Conservation (phyloP, 2,113 vertebrate species). For the Xenopus laevis region DNA sequence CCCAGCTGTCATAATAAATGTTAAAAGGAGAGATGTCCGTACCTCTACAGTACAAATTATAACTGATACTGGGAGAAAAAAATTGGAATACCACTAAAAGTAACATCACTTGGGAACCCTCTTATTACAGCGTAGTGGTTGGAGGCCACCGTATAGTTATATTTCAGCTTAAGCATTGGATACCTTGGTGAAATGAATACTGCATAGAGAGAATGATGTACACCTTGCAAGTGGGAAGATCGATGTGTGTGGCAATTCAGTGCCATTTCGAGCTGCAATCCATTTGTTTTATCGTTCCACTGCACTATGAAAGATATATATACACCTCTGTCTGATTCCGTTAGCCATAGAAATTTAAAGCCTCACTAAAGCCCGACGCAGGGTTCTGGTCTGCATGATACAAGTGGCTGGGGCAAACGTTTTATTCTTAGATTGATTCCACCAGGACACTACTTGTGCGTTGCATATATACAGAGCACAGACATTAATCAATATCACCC, state of each 20-base stretch:
- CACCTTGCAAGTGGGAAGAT: conserved; percentile 41
- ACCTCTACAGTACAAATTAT: too few relatives aligned
- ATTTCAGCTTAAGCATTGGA: not conserved
- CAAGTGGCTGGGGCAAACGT: conserved; percentile 38
- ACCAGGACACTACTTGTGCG: conserved; percentile 42
- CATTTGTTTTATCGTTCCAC: conserved; percentile 27
- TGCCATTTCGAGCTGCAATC: conserved; percentile 12
- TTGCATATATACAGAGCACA: conserved; percentile 37
- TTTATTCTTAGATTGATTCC: conserved; percentile 41
- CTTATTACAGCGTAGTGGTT: too few relatives aligned
- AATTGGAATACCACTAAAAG: too few relatives aligned
- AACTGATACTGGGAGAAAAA: too few relatives aligned
- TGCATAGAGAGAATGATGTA: conserved; percentile 26
- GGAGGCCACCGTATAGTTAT: too few relatives aligned
- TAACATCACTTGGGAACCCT: too few relatives aligned
- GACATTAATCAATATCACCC: conserved; percentile 43
- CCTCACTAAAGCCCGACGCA: conserved; percentile 24
- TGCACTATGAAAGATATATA: conserved; percentile 25
- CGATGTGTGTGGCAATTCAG: conserved; percentile 41
- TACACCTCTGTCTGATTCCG: conserved; percentile 25
- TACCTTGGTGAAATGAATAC: conserved; percentile 15
- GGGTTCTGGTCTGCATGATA: conserved; percentile 16
- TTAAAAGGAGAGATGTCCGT: too few relatives aligned
- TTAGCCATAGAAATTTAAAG: conserved; percentile 18
- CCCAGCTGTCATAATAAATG: too few relatives aligned